Evolutionary conservation across 1,140 invertebrate species (phyloP).

Genomic region (Atta texana): DNA sequence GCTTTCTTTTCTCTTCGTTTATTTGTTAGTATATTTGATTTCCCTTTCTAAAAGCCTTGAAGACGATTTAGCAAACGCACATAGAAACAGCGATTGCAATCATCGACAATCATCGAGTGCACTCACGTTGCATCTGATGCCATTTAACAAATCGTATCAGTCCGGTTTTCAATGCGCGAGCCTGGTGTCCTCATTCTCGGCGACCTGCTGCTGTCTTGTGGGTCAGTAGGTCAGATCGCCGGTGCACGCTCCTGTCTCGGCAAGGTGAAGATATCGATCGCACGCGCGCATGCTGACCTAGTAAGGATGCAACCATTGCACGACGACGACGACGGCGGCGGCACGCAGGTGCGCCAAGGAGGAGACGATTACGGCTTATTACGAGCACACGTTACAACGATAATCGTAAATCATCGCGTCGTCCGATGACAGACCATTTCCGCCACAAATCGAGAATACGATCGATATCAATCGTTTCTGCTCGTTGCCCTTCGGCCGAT

Average conservation of each 20-base stretch:
- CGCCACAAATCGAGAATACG: background rate
- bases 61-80: slow-evolving; percentile 1
- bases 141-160: slow-evolving; percentile 1
- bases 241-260: slow-evolving; percentile 70
- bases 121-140: slow-evolving; percentile 21
- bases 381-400: slow-evolving; percentile 16
- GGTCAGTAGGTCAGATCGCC: slow-evolving; percentile 66
- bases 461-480: slow-evolving; percentile 23
- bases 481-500: background rate
- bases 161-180: slow-evolving; percentile 32
- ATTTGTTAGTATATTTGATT: background rate
- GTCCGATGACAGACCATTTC: slow-evolving; percentile 25
- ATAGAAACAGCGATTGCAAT: slow-evolving; percentile 22
- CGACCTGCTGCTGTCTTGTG: slow-evolving; percentile 46
- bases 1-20: background rate
- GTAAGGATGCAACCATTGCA: slow-evolving; percentile 60
- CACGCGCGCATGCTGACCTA: slow-evolving; percentile 66
- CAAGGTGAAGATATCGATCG: slow-evolving; percentile 78
- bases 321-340: background rate
- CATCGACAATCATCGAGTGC: slow-evolving; percentile 6
- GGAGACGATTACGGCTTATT: slow-evolving; percentile 28
- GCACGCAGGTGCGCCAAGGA: slow-evolving; percentile 70
- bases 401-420: slow-evolving; percentile 47
- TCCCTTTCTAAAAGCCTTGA: background rate
- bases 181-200: slow-evolving; percentile 50